Percentiles rank a stretch among this genome's conserved stretches.
phyloP scores from a whole-genome alignment of 1,140 invertebrate species.

The Eriocheir sinensis region DNA sequence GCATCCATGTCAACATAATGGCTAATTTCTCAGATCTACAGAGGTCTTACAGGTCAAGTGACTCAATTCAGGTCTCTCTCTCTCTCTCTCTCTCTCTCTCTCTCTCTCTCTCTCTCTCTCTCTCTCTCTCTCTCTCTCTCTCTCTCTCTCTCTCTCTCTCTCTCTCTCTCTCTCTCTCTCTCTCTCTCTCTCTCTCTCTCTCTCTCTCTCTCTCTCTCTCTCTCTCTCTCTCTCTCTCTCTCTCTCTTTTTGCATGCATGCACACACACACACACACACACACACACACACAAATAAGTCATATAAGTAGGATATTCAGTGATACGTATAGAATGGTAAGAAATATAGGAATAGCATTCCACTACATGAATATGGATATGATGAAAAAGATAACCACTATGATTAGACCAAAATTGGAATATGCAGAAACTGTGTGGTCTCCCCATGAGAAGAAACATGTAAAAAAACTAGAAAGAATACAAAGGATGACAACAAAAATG shows the following conservation, averaged over 20 bases:
- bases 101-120: not conserved
- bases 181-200: not conserved
- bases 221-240: not conserved
- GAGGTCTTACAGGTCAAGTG: not conserved
- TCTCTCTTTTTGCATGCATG: not conserved
- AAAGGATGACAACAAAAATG: no score
- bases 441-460: no score
- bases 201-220: not conserved
- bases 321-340: no score
- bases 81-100: not conserved
- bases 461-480: no score
- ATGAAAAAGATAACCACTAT: no score
- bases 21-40: not conserved
- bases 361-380: no score
- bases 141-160: not conserved
- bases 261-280: slow-evolving; percentile 25
- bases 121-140: not conserved
- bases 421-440: no score
- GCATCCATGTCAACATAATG: not conserved
- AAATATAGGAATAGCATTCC: no score
- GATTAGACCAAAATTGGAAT: no score
- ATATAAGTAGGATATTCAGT: no score
- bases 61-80: not conserved
- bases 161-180: not conserved
- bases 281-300: slow-evolving; percentile 9